Conservation (phyloP, 92 coral and sea anemone genomes). For the Desmophyllum pertusum region DNA sequence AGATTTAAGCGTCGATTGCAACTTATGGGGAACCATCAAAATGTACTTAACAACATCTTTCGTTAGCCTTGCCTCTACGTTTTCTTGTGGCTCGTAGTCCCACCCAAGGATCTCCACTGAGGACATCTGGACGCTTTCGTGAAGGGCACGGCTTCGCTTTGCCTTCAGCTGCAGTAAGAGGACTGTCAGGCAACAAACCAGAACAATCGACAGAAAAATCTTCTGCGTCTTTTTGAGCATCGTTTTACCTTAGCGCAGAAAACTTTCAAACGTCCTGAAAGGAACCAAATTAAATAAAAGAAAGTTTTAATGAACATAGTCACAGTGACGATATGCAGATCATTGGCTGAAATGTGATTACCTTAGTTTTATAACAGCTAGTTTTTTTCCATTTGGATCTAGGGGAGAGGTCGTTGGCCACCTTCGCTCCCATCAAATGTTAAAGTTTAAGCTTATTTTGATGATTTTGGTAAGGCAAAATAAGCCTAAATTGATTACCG, state of each 20-base stretch:
- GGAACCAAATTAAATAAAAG: neutral
- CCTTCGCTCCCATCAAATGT: too few species aligned
- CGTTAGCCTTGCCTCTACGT: neutral
- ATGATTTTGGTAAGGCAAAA: too few species aligned
- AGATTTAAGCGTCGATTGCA: neutral
- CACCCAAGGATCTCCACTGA: conserved; percentile 1
- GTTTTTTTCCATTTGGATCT: too few species aligned
- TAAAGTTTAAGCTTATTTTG: too few species aligned
- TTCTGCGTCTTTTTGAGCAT: neutral
- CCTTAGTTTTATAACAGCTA: too few species aligned
- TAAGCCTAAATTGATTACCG: too few species aligned
- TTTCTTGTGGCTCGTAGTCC: conserved; percentile 9
- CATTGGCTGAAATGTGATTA: too few species aligned
- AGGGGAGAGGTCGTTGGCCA: too few species aligned
- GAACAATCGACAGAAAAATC: neutral
- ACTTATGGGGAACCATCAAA: conserved; percentile 13
- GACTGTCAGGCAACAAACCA: neutral
- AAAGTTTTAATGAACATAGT: neutral
- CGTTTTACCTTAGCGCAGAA: conserved; percentile 2
- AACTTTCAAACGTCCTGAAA: neutral
- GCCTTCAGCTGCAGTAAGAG: neutral
- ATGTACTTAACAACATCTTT: neutral
- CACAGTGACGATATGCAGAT: too few species aligned
- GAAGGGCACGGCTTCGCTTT: neutral
- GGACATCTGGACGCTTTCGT: neutral